Base-by-base conservation (phyloP, 1,140 invertebrate genomes). In the Hylaeus volcanicus region DNA sequence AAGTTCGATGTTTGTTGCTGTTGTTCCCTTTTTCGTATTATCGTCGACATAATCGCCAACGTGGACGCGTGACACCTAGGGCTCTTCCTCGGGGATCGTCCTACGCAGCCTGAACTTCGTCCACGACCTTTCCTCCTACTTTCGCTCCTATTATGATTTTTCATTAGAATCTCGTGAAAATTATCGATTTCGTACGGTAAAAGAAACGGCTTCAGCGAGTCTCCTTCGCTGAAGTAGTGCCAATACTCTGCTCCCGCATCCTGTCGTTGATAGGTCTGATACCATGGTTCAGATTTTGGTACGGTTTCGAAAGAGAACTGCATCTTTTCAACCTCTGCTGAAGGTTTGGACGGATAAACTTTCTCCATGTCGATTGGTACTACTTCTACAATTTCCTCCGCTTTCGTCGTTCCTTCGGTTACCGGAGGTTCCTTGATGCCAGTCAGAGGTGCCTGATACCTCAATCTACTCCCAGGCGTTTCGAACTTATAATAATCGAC, bases 61-160 rank as follows among this genome's bases (percentile, higher is more conserved):
- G 97, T 98, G 0, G 96, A 97, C 0, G 97, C 97, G 88, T 98
- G 97, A 90, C 97, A 97, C 48, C 97, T 92, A 0, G 97, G 97
- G 3, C 96, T 97, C 87, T 97, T 97, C n/a, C 97, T 92, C 0
- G 97, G 96, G 79, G 96, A 96, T 80, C 94, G 93, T 71, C 95
- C 94, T 3, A 91, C 76, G 41, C 86, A 84, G 41, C 86, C 89
- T 5, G 76, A 43, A 74, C 89, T 74, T 72, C 91, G 81, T 81
- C 91, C 78, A 56, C 92, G 84, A 79, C 90, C 85, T 79, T 89
- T 88, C 81, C 84, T 84, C n/a, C 91, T 88, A 63, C 81, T 77
- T 0, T 92, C 88, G 5, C 87, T 15, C 76, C 85, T 88, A 3
- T 78, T 87, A 39, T 88, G 84, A 39, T 86, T 66, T 41, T 83